Percentiles rank a stretch among this genome's conserved stretches.
These are phyloP conservation scores for Carabus problematicus DNA, from an alignment of 2,888 invertebrate species.

Conservation along the genomic window DNA sequence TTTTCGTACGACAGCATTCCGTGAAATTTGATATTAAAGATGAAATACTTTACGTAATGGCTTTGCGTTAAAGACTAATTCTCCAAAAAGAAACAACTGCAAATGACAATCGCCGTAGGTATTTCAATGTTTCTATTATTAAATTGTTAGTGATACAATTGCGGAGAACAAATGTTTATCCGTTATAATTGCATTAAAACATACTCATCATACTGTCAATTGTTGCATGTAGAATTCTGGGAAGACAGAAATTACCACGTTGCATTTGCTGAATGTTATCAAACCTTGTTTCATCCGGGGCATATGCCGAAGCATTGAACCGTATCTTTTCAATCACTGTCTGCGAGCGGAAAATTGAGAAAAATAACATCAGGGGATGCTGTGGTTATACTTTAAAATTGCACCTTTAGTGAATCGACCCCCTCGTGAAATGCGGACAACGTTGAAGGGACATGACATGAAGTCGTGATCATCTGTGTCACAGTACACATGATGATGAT, in stretches of 20 bases:
- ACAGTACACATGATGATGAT: no score
- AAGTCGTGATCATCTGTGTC: no score
- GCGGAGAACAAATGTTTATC: no score
- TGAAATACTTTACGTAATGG: no score
- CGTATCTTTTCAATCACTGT: constrained; percentile 42
- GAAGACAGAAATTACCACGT: no score
- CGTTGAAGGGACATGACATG: no score
- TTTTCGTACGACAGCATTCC: no score
- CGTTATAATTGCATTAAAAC: neutral
- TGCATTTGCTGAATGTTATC: constrained; percentile 13
- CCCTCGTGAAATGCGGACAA: neutral
- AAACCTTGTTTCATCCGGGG: constrained; percentile 23
- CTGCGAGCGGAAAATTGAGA: constrained; percentile 40
- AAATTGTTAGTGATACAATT: no score
- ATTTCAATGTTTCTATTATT: no score
- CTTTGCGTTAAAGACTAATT: neutral
- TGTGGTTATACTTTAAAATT: constrained; percentile 39
- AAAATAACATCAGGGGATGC: constrained; percentile 38
- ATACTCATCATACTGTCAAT: neutral
- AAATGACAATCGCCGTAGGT: neutral
- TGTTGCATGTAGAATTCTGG: neutral
- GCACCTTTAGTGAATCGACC: constrained; percentile 31
- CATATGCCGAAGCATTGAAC: constrained; percentile 39
- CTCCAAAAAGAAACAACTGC: neutral
- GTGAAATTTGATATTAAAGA: no score